phyloP scores from a whole-genome alignment of 2,888 invertebrate species.

The Cataglyphis cursor region DNA sequence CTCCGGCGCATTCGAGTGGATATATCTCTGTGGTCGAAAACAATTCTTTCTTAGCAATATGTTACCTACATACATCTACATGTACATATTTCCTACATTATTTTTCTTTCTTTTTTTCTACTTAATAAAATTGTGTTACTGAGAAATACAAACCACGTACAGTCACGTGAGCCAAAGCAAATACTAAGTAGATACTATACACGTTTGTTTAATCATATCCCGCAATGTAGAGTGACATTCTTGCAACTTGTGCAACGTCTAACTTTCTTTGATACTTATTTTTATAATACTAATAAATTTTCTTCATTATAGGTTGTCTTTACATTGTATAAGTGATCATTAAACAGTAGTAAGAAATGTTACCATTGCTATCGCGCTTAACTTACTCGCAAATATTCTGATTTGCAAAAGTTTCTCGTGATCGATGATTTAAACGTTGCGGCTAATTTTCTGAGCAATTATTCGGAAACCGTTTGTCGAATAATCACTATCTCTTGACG shows the following conservation, averaged over 20 bases:
- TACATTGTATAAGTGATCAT: conserved; percentile 29
- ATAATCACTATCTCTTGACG: conserved; percentile 2
- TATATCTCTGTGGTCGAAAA: neutral
- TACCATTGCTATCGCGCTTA: conserved; percentile 10
- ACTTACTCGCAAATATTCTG: conserved; percentile 2
- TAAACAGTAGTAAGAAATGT: neutral
- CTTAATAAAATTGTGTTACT: neutral
- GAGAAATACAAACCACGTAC: neutral
- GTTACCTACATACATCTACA: neutral
- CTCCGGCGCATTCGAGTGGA: neutral
- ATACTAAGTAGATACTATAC: neutral
- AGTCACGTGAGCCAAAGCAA: neutral
- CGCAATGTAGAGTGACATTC: neutral
- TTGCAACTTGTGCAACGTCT: conserved; percentile 8
- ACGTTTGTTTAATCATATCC: conserved; percentile 1
- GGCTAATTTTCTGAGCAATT: neutral
- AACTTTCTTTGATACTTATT: conserved; percentile 9
- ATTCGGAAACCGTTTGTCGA: neutral
- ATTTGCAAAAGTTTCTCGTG: conserved; percentile 13
- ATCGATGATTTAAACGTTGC: neutral
- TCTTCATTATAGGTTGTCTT: conserved; percentile 29
- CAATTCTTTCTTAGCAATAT: neutral
- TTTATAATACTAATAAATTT: conserved; percentile 34
- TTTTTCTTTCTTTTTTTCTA: neutral
- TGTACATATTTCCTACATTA: neutral